Evolutionary conservation across 1,140 invertebrate genomes (phyloP).

Genomic region (Tetragonula clypearis): DNA sequence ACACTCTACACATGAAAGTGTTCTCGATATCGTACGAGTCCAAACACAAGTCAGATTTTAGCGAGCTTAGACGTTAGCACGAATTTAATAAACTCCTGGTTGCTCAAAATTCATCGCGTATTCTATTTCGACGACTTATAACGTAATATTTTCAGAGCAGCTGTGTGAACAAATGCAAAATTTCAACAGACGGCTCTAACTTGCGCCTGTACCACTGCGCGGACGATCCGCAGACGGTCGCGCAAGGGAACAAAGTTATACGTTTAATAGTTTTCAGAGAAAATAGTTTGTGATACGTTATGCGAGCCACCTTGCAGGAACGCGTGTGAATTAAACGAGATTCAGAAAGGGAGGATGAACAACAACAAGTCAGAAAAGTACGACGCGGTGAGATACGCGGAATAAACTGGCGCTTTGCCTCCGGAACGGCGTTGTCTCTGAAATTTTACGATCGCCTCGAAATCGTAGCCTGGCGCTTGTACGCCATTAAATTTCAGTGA

Average conservation of each 20-base stretch:
- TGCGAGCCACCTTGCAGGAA: background rate
- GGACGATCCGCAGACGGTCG: background rate
- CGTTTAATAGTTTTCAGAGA: conserved; percentile 24
- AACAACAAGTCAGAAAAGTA: background rate
- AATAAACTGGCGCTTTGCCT: background rate
- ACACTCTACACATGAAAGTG: too few species aligned
- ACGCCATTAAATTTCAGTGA: conserved; percentile 12
- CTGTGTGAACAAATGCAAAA: background rate
- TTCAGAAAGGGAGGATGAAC: background rate
- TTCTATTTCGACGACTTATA: background rate
- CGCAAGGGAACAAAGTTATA: conserved; percentile 31
- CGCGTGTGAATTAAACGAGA: conserved; percentile 6
- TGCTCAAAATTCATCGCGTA: background rate
- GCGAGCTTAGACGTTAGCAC: too few species aligned
- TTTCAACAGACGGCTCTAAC: background rate
- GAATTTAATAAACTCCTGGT: background rate
- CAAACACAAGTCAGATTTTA: background rate
- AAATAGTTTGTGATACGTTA: conserved; percentile 12
- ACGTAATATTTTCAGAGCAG: background rate
- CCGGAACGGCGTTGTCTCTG: background rate
- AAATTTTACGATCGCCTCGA: conserved; percentile 14
- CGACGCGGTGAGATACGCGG: background rate
- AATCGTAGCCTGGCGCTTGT: background rate
- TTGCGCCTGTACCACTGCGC: background rate
- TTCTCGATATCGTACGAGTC: background rate